phyloP scores from a whole-genome alignment of 2,888 invertebrate genomes.

The Trissoscelio sp. region DNA sequence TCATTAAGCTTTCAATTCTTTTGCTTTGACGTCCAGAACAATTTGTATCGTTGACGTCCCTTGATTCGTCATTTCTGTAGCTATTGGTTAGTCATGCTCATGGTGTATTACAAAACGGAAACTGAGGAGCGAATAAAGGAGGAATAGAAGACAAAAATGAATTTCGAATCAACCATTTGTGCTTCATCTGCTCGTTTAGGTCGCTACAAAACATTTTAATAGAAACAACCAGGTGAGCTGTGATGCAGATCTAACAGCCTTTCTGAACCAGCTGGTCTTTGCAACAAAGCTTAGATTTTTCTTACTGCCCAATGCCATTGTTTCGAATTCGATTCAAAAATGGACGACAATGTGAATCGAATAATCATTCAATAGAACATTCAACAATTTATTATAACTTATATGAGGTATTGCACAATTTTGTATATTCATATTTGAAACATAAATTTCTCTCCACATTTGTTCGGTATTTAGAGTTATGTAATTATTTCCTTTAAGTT shows the following conservation, averaged over 20 bases:
- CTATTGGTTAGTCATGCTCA: slow-evolving; percentile 60
- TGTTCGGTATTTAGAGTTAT: too few species aligned
- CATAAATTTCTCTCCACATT: too few species aligned
- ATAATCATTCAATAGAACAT: too few species aligned
- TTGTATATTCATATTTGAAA: too few species aligned
- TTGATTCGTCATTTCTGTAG: slow-evolving; percentile 45
- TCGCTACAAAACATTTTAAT: slow-evolving; percentile 59
- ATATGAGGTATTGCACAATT: too few species aligned
- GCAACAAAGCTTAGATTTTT: slow-evolving; percentile 66
- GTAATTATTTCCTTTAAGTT: too few species aligned
- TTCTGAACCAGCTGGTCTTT: slow-evolving; percentile 67
- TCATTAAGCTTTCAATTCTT: slow-evolving; percentile 30
- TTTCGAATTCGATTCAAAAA: slow-evolving; percentile 46
- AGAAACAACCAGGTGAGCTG: slow-evolving; percentile 67
- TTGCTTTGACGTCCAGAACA: slow-evolving; percentile 23
- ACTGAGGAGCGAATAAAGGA: slow-evolving; percentile 1
- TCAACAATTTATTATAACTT: too few species aligned
- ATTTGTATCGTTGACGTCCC: slow-evolving; percentile 34
- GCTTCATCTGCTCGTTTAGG: slow-evolving; percentile 67
- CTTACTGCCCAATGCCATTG: slow-evolving; percentile 53
- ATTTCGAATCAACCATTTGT: slow-evolving; percentile 53
- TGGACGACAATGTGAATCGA: background rate
- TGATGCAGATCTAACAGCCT: slow-evolving; percentile 44
- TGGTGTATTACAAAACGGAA: slow-evolving; percentile 17
- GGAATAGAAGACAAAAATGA: slow-evolving; percentile 31